Conservation (phyloP, 2,888 invertebrate species). For the Drosophila peninsularis region DNA sequence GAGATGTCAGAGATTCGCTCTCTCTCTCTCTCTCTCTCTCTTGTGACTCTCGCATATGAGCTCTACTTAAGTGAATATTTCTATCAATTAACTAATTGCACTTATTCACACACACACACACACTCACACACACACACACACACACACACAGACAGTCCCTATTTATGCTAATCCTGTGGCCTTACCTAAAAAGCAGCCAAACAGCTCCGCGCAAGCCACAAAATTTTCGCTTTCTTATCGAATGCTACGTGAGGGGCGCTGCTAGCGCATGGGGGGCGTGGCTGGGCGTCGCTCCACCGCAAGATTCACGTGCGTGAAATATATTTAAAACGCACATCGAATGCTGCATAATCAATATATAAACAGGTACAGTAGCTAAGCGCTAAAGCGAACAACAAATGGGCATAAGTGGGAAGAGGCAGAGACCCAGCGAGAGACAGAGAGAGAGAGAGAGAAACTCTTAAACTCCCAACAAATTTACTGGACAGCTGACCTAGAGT, state of each 20-base stretch:
- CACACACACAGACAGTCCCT: neutral
- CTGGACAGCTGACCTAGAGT: neutral
- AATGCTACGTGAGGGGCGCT: conserved; percentile 7
- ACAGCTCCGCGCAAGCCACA: conserved; percentile 25
- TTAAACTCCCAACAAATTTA: neutral
- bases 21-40: neutral
- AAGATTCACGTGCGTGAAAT: conserved; percentile 70
- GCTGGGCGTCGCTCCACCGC: neutral
- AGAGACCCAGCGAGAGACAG: neutral
- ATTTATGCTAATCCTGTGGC: conserved; percentile 63
- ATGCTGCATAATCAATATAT: conserved; percentile 7
- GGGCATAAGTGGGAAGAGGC: neutral
- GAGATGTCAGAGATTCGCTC: conserved; percentile 38
- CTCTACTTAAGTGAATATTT: conserved; percentile 25
- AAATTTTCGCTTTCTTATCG: conserved; percentile 34
- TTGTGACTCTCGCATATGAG: neutral
- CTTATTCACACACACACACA: conserved; percentile 21
- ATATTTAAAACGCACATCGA: conserved; percentile 61
- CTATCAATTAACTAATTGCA: conserved; percentile 71
- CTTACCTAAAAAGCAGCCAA: conserved; percentile 18
- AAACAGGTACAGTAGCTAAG: conserved; percentile 28
- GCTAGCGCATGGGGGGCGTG: neutral
- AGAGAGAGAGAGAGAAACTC: neutral
- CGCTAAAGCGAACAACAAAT: neutral
- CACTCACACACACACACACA: neutral